Base-by-base conservation (phyloP, 1,140 invertebrate genomes). In the Pogonognathellus flavescens region DNA sequence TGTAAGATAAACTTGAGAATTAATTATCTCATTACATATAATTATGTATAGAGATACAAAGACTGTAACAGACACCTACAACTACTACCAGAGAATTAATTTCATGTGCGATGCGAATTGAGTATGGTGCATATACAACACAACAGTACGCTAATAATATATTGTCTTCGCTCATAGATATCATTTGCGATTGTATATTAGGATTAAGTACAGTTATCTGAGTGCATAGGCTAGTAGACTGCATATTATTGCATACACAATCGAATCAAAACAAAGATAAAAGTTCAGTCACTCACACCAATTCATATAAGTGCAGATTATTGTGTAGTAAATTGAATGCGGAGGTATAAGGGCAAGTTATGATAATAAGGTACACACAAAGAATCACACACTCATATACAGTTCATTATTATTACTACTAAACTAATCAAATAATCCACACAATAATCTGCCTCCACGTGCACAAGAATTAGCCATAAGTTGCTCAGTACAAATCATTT, bases 1-100 rank as follows among this genome's bases (percentile, higher is more conserved):
- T 57, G 41, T 76, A 76, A 49, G 70, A 76, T 76, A 76, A 76
- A 76, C 70, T 76, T 76, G 70, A 76, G 70, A 76, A 76, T 76
- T 31, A 57, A 57, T 57, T 57, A 57, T n/a, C 53, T 57, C 11
- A 57, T 57, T 57, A 57, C 53, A 9, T 13, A 57, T n/a, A n/a
- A 41, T 41, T 41, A 41, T 41, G 31, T 41, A 6, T 41, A 41
- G 31, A 41, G 31, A 41, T 41, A 41, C 31, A 41, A 41, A 41
- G 31, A 41, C 31, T 41, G 31, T 41, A 41, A 41, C 6, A 41
- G 31, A 41, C 31, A 41, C 31, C 31, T 41, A 41, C 31, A 3
- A 41, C 31, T 41, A 41, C 31, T 41, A 41, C 31, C 31, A 41
- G 31, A 41, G 31, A 41, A 41, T 41, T 41, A 41, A 41, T 3